Evolutionary conservation across 53 echinoderm and acorn worm species (phyloP).

Genomic region (Hippasteria phrygiana): DNA sequence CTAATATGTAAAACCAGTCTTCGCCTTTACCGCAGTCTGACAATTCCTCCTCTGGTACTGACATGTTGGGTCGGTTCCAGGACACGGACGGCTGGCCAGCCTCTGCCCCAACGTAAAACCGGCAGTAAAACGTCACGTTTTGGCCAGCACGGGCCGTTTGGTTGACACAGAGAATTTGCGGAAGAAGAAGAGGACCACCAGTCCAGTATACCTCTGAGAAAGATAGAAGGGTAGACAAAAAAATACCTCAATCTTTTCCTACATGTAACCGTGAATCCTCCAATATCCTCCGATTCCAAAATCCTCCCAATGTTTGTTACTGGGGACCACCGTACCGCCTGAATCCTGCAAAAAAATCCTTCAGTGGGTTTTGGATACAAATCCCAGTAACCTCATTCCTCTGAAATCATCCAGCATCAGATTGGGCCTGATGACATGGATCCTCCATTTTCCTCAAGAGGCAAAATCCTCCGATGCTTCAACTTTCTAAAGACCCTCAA

Average conservation of each 20-base stretch:
- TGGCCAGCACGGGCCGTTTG: slow-evolving; percentile 15
- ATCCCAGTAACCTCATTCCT: no score
- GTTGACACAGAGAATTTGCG: slow-evolving; percentile 6
- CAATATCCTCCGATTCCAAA: no score
- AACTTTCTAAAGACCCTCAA: no score
- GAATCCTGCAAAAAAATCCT: no score
- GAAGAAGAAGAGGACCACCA: background rate
- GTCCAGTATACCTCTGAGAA: background rate
- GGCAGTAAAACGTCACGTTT: slow-evolving; percentile 1
- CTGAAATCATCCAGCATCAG: no score
- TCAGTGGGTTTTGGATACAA: no score
- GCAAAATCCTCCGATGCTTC: no score
- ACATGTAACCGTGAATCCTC: background rate
- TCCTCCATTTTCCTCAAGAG: no score
- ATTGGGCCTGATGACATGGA: no score
- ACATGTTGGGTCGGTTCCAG: slow-evolving; percentile 30
- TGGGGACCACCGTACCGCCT: no score
- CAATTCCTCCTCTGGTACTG: background rate
- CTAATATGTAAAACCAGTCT: background rate
- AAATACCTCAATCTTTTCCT: background rate
- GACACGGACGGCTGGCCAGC: background rate
- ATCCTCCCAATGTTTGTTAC: no score
- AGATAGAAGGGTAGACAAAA: background rate
- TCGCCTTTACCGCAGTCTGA: background rate
- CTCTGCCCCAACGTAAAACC: slow-evolving; percentile 3